A percentile compares a stretch with the other conserved stretches of the same genome.
Conservation (phyloP, 2,888 invertebrate genomes). For the Pterostichus madidus region DNA sequence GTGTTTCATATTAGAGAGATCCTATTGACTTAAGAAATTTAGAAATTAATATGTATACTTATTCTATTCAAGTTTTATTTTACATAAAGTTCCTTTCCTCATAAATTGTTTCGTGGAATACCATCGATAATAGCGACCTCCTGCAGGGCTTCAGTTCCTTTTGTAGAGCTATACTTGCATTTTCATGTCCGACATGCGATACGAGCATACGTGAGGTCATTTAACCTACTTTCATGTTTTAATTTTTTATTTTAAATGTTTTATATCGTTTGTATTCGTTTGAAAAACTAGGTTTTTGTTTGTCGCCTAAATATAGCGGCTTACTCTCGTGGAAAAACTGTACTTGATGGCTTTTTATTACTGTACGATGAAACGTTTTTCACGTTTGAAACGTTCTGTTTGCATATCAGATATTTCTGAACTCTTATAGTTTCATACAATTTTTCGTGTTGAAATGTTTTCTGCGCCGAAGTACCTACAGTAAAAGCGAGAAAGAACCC, state of each 20-base stretch:
- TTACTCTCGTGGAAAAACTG: constrained; percentile 9
- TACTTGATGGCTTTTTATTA: constrained; percentile 24
- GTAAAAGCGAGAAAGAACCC: background rate
- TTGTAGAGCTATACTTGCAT: background rate
- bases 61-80: too few species aligned
- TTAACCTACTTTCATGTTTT: constrained; percentile 32
- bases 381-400: constrained; percentile 14
- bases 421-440: constrained; percentile 27
- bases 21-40: too few species aligned
- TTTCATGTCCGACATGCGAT: constrained; percentile 2
- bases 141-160: background rate
- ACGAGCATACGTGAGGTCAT: constrained; percentile 22
- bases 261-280: constrained; percentile 4
- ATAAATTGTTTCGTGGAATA: too few species aligned
- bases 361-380: constrained; percentile 14
- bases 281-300: constrained; percentile 16
- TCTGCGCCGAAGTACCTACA: constrained; percentile 7
- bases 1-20: too few species aligned
- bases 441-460: background rate
- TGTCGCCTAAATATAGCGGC: constrained; percentile 18
- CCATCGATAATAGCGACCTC: too few species aligned
- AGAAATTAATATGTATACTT: too few species aligned
- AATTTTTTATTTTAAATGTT: constrained; percentile 30
- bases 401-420: constrained; percentile 35
- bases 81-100: background rate